Conservation (phyloP, 2,113 vertebrate species). For the Protomyctophum bolini region DNA sequence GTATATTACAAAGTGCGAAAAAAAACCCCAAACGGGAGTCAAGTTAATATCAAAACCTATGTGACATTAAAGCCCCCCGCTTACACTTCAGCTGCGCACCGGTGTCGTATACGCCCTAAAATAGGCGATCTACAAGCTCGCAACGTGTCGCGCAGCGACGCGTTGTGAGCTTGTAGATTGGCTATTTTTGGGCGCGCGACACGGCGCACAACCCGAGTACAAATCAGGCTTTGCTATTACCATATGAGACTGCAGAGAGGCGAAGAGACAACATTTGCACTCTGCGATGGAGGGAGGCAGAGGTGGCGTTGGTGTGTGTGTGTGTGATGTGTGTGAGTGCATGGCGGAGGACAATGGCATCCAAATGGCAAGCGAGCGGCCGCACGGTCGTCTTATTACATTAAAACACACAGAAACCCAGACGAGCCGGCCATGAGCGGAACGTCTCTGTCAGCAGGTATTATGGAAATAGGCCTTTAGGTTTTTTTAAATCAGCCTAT, state of each 20-base stretch:
- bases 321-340: too few relatives aligned
- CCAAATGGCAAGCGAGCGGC: constrained; percentile 41
- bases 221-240: constrained; percentile 27
- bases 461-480: constrained; percentile 68
- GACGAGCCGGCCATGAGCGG: constrained; percentile 33
- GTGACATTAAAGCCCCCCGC: constrained; percentile 45
- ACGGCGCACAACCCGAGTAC: too few relatives aligned
- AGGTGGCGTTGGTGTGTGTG: neutral
- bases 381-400: constrained; percentile 62
- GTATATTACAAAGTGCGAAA: constrained; percentile 51
- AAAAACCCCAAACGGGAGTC: constrained; percentile 50
- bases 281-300: constrained; percentile 28
- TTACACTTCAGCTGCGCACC: too few relatives aligned
- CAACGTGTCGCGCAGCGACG: too few relatives aligned
- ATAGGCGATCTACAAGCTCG: too few relatives aligned
- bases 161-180: too few relatives aligned
- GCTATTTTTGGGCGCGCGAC: too few relatives aligned
- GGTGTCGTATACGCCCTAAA: too few relatives aligned
- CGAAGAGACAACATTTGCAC: constrained; percentile 42
- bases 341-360: constrained; percentile 25
- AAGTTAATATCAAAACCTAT: constrained; percentile 65
- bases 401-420: constrained; percentile 70
- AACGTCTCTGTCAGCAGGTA: constrained; percentile 61
- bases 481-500: constrained; percentile 57
- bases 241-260: constrained; percentile 30